Conservation (phyloP, 2,113 vertebrate species). For the Daboia siamensis region DNA sequence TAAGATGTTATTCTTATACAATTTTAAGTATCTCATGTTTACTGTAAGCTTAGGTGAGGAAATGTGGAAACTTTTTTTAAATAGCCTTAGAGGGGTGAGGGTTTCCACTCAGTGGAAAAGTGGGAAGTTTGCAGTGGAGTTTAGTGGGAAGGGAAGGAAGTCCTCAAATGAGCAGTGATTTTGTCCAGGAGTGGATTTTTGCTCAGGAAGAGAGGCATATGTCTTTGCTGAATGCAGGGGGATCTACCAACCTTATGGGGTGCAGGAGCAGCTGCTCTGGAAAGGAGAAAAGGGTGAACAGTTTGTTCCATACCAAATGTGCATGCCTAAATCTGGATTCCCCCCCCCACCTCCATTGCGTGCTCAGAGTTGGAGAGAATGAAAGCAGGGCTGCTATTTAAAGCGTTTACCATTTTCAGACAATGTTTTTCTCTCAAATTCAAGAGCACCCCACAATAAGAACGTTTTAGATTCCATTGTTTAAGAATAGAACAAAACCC, state of each 20-base stretch:
- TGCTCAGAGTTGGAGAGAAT: background rate
- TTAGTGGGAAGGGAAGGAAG: background rate
- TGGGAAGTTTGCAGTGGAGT: too few relatives aligned
- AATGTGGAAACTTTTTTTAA: too few relatives aligned
- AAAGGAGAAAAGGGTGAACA: too few relatives aligned
- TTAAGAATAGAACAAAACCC: conserved; percentile 28
- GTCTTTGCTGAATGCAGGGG: too few relatives aligned
- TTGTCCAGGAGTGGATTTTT: background rate
- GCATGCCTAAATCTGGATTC: background rate
- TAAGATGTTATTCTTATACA: too few relatives aligned
- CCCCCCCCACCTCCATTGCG: background rate
- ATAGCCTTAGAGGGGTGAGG: too few relatives aligned
- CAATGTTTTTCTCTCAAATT: background rate
- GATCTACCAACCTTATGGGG: too few relatives aligned
- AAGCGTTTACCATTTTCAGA: background rate
- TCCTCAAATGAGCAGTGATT: too few relatives aligned
- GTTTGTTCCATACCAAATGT: background rate
- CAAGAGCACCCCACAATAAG: conserved; percentile 1
- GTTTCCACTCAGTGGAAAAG: background rate
- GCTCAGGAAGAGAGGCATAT: background rate
- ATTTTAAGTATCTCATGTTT: too few relatives aligned
- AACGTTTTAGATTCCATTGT: background rate
- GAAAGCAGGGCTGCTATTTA: background rate
- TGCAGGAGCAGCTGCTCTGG: too few relatives aligned
- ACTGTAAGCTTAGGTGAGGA: too few relatives aligned